phyloP scores from a whole-genome alignment of 2,888 invertebrate species.

The Yponomeuta cagnagella region DNA sequence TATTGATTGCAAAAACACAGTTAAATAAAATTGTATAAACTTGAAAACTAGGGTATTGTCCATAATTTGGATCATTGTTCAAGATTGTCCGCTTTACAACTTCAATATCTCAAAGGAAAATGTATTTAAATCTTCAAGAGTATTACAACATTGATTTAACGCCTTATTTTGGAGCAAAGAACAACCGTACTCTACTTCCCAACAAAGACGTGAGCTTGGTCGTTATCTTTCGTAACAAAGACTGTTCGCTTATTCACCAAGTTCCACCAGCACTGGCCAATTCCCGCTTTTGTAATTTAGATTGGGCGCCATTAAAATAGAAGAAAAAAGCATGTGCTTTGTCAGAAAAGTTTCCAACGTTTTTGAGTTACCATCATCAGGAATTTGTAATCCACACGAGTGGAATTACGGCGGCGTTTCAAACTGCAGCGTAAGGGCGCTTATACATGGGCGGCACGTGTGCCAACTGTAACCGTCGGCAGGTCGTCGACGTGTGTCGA shows the following conservation, averaged over 20 bases:
- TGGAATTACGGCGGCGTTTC: background rate
- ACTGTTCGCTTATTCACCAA: background rate
- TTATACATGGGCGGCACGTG: too few species aligned
- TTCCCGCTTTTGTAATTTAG: background rate
- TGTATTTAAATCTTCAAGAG: background rate
- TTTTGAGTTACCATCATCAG: background rate
- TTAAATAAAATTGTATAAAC: too few species aligned
- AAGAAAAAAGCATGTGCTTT: background rate
- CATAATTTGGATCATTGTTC: too few species aligned
- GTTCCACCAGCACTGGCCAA: background rate
- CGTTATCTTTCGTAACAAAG: background rate
- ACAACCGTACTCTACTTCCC: background rate
- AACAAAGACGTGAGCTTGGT: background rate
- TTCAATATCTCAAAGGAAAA: background rate
- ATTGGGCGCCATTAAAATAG: background rate
- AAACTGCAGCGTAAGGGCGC: background rate
- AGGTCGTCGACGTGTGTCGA: too few species aligned
- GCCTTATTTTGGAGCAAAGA: background rate
- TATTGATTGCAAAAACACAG: too few species aligned
- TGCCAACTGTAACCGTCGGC: too few species aligned
- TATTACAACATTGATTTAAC: background rate
- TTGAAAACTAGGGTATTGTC: too few species aligned
- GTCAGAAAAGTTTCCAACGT: background rate
- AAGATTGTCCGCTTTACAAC: background rate
- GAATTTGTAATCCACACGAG: background rate